Percentiles rank a stretch among this genome's conserved stretches.
Conservation (phyloP, 2,888 invertebrate genomes). For the Brachyptera risi region DNA sequence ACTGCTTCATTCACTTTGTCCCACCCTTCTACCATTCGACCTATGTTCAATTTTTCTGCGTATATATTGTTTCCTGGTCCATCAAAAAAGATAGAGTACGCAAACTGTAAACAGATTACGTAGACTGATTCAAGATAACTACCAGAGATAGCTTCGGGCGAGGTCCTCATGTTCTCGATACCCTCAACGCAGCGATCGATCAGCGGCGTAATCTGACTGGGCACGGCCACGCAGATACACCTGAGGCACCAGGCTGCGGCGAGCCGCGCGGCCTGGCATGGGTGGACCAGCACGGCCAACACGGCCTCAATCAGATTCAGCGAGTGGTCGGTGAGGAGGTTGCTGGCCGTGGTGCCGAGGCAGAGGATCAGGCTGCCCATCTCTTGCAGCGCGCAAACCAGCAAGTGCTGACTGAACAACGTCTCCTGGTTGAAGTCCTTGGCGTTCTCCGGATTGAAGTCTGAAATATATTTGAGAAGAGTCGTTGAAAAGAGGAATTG, state of each 20-base stretch:
- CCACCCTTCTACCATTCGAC: no score
- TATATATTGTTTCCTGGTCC: no score
- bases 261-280: conserved; percentile 87
- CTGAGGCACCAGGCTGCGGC: conserved; percentile 94
- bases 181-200: conserved; percentile 84
- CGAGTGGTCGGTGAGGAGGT: conserved; percentile 83
- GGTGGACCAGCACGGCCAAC: conserved; percentile 80
- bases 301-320: conserved; percentile 46
- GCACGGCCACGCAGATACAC: conserved; percentile 89
- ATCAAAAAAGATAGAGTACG: no score
- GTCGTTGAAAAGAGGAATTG: neutral
- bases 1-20: no score
- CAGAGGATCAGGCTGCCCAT: conserved; percentile 85
- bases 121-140: neutral
- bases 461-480: conserved; percentile 45
- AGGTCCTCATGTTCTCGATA: conserved; percentile 83
- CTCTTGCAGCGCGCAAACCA: conserved; percentile 92
- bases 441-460: conserved; percentile 87
- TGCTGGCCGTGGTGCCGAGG: conserved; percentile 91
- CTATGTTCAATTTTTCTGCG: no score
- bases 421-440: conserved; percentile 90
- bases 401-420: conserved; percentile 81
- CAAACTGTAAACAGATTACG: no score
- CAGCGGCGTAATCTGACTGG: conserved; percentile 89
- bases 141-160: conserved; percentile 69